Percentiles rank a stretch among this genome's conserved stretches.
Conservation (phyloP, 2,113 vertebrate species). For the Hipposideros armiger region DNA sequence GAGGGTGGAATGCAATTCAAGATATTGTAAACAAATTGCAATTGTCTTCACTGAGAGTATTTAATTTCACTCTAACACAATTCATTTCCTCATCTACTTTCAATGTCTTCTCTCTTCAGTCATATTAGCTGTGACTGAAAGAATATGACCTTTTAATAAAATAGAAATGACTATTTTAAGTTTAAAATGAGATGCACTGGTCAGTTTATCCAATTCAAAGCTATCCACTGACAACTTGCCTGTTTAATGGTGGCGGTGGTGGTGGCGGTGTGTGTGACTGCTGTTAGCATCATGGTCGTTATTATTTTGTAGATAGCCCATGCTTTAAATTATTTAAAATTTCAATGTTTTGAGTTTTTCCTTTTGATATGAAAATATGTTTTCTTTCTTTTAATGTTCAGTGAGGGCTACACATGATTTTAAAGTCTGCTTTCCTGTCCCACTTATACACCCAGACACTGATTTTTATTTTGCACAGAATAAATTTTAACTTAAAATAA, state of each 20-base stretch:
- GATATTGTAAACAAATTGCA: not conserved
- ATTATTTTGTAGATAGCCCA: not conserved
- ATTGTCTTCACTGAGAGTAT: not conserved
- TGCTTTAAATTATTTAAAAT: slow-evolving; percentile 56
- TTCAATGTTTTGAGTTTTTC: slow-evolving; percentile 20
- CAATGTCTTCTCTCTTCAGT: not conserved
- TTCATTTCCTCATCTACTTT: not conserved
- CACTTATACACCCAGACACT: not conserved
- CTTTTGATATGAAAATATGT: not conserved
- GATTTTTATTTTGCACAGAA: slow-evolving; percentile 76
- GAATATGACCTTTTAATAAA: slow-evolving; percentile 43
- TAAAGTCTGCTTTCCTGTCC: slow-evolving; percentile 31
- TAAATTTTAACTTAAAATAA: slow-evolving; percentile 82
- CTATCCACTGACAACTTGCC: not conserved
- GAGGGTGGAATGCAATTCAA: not conserved
- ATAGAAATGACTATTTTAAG: slow-evolving; percentile 15
- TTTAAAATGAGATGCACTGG: not conserved
- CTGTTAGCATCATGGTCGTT: not conserved
- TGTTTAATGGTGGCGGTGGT: not conserved
- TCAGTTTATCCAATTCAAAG: not conserved
- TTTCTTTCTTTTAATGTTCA: slow-evolving; percentile 52
- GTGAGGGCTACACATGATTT: not conserved
- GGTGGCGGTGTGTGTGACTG: not conserved
- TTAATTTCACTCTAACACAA: not conserved
- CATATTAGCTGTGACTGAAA: not conserved